Evolutionary conservation across 2,113 vertebrate species (phyloP).

Genomic region (Neolamprologus ventralis): DNA sequence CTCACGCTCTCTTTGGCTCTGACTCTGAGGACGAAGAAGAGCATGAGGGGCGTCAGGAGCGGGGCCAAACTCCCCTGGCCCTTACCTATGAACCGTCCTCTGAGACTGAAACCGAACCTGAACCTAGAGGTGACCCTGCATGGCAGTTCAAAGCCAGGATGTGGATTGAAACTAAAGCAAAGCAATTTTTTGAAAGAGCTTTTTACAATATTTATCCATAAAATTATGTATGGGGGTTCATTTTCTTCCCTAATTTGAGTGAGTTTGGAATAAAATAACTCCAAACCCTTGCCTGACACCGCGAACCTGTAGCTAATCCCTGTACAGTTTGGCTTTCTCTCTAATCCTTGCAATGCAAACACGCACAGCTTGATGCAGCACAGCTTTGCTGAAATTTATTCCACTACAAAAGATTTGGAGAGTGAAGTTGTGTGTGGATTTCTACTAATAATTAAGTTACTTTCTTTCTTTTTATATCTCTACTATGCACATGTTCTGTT

Average conservation of each 20-base stretch:
- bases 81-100: conserved; percentile 66
- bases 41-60: neutral
- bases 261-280: neutral
- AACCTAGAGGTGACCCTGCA: conserved; percentile 85
- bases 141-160: neutral
- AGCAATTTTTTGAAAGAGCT: neutral
- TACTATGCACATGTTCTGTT: neutral
- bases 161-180: neutral
- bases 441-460: neutral
- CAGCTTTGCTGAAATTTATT: neutral
- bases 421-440: neutral
- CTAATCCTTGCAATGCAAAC: conserved; percentile 18
- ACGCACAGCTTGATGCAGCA: neutral
- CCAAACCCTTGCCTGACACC: neutral
- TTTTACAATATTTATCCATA: neutral
- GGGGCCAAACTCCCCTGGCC: conserved; percentile 52
- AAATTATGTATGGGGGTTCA: neutral
- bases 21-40: conserved; percentile 72
- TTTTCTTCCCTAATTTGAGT: neutral
- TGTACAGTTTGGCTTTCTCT: conserved; percentile 10
- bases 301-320: conserved; percentile 10
- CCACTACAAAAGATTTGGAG: neutral
- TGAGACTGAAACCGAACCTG: conserved; percentile 72
- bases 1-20: conserved; percentile 75
- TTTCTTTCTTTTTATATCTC: neutral